Conservation (phyloP, 2,113 vertebrate genomes). For the Pelodiscus sinensis region DNA sequence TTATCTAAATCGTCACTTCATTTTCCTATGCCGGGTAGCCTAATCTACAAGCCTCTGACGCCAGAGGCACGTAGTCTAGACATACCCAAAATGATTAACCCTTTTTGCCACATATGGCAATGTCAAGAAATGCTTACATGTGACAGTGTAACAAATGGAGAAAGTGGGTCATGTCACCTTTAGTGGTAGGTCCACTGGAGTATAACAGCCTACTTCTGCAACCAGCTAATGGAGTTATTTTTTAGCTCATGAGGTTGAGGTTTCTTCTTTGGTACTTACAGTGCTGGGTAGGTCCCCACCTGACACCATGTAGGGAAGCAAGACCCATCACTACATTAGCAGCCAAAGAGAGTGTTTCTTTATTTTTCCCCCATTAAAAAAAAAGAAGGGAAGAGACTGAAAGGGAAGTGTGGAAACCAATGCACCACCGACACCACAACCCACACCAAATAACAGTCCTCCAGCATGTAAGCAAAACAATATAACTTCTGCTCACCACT, state of each 20-base stretch:
- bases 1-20: no score
- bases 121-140: not conserved
- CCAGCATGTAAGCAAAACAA: not conserved
- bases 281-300: not conserved
- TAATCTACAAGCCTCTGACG: no score
- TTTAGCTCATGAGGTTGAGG: not conserved
- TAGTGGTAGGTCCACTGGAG: not conserved
- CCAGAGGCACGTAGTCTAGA: no score
- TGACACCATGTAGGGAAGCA: not conserved
- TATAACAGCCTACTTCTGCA: not conserved
- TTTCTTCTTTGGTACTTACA: not conserved
- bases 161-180: not conserved
- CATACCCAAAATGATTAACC: not conserved
- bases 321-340: not conserved
- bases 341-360: not conserved
- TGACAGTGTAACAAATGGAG: not conserved
- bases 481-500: slow-evolving; percentile 48
- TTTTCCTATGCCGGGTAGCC: no score
- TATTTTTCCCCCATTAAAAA: not conserved
- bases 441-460: not conserved
- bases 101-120: not conserved
- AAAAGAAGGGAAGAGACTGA: not conserved
- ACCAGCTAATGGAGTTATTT: not conserved
- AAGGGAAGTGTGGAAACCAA: not conserved
- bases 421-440: not conserved